phyloP scores from a whole-genome alignment of 2,797 vertebrate species.

The Coranthus polyacanthus region DNA sequence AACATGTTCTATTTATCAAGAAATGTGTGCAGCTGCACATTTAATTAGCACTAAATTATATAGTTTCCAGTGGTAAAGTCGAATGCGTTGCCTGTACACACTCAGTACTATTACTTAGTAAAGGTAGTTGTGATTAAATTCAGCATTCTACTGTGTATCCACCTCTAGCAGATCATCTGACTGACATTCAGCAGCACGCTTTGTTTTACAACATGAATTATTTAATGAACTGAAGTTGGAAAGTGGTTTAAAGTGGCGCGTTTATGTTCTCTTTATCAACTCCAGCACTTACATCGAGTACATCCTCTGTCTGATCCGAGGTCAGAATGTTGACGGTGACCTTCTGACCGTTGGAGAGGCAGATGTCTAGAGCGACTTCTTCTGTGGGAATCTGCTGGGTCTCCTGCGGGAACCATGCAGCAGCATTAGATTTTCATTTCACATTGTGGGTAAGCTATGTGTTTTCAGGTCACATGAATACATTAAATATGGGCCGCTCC shows the following conservation, averaged over 20 bases:
- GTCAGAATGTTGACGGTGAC: slow-evolving; percentile 93
- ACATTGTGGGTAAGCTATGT: slow-evolving; percentile 24
- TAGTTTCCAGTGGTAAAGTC: neutral
- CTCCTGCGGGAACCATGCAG: slow-evolving; percentile 85
- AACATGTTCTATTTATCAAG: neutral
- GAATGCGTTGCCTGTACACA: neutral
- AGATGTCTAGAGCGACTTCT: slow-evolving; percentile 93
- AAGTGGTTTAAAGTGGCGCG: neutral
- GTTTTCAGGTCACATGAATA: slow-evolving; percentile 25
- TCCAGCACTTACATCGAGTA: slow-evolving; percentile 89
- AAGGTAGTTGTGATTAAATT: too few relatives aligned
- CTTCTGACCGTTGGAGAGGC: slow-evolving; percentile 95
- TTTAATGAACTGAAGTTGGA: neutral
- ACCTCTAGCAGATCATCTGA: too few relatives aligned
- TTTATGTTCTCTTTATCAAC: neutral
- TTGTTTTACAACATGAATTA: neutral
- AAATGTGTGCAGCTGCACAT: neutral
- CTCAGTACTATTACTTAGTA: neutral
- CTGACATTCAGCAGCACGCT: neutral
- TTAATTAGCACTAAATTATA: neutral
- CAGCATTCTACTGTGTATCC: too few relatives aligned
- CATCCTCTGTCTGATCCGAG: slow-evolving; percentile 97
- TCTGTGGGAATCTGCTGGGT: slow-evolving; percentile 98
- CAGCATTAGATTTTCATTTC: slow-evolving; percentile 30
- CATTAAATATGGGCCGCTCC: too few relatives aligned